phyloP scores from a whole-genome alignment of 1,140 invertebrate genomes.

The Panonychus citri region DNA sequence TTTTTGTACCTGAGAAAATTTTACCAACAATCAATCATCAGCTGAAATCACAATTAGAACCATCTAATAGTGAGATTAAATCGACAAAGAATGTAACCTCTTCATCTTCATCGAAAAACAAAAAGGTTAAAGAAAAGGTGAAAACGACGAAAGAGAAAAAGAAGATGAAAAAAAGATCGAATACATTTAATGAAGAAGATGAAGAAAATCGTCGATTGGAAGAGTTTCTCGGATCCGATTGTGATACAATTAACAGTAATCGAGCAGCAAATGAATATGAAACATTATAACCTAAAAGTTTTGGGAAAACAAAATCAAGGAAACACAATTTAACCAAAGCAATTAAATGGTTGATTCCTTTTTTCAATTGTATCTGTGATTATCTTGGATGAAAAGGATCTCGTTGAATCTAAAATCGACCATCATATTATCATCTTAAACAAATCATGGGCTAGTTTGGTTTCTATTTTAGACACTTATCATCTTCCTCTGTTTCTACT shows the following conservation, averaged over 20 bases:
- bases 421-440: too few species aligned
- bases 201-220: neutral
- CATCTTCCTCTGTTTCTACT: too few species aligned
- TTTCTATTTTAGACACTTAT: too few species aligned
- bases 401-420: too few species aligned
- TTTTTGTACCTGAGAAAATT: neutral
- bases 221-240: constrained; percentile 2
- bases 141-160: neutral
- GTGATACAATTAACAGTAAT: neutral
- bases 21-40: too few species aligned
- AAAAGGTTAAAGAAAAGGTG: neutral
- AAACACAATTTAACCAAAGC: too few species aligned
- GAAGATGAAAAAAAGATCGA: neutral
- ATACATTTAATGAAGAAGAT: neutral
- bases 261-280: neutral
- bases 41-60: neutral
- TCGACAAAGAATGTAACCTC: neutral
- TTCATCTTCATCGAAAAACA: too few species aligned
- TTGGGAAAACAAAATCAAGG: neutral
- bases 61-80: neutral
- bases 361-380: too few species aligned
- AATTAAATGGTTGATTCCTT: too few species aligned
- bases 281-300: neutral
- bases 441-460: too few species aligned
- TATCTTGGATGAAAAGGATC: too few species aligned